These are phyloP conservation scores for Dynastes maya DNA, from an alignment of 2,888 invertebrate species.

Conservation along the genomic window DNA sequence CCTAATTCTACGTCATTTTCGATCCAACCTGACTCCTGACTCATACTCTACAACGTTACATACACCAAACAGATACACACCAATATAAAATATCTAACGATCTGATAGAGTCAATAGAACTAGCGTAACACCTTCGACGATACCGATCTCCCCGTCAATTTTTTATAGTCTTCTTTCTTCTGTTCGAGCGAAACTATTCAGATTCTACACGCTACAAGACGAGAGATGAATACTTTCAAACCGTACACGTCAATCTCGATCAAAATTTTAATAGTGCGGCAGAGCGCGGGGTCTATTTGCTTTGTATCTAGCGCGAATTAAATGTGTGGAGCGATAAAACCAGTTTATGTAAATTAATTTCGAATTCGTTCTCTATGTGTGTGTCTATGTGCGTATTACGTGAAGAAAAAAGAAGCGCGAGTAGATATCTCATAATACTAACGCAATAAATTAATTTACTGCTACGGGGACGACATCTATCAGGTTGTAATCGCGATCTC, in stretches of 20 bases:
- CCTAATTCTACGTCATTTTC: no score
- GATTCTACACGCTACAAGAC: background rate
- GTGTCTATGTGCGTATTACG: no score
- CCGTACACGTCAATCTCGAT: conserved; percentile 7
- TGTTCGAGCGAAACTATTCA: background rate
- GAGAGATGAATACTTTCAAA: background rate
- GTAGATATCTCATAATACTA: background rate
- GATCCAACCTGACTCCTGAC: no score
- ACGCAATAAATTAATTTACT: conserved; percentile 12
- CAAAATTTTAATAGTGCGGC: background rate
- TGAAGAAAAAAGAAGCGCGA: background rate
- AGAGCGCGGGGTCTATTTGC: conserved; percentile 6
- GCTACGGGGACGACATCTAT: background rate
- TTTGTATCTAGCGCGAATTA: conserved; percentile 6
- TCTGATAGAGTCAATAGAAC: background rate
- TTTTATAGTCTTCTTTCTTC: background rate
- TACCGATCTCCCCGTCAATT: background rate
- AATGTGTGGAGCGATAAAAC: background rate
- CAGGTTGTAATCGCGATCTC: background rate
- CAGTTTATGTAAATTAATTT: conserved; percentile 17
- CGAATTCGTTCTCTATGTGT: background rate
- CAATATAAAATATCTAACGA: background rate
- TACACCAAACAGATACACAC: no score
- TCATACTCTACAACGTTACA: no score
- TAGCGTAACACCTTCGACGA: conserved; percentile 3